These are phyloP conservation scores for Leucophora obtusa DNA, from an alignment of 2,888 invertebrate genomes.

Conservation along the genomic window DNA sequence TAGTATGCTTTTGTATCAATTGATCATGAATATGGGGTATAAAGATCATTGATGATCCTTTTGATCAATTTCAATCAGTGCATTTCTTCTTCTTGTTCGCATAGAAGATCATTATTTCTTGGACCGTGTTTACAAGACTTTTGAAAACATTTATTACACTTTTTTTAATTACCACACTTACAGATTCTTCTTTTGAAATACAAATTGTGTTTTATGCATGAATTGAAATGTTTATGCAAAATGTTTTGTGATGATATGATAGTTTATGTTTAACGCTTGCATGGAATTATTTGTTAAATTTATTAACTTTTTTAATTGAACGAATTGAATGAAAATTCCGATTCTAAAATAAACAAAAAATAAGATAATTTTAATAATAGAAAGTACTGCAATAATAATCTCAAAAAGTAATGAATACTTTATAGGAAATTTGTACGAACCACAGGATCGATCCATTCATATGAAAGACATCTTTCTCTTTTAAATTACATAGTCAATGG, in stretches of 20 bases:
- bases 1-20: background rate
- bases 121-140: background rate
- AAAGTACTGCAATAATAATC: no score
- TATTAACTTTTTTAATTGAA: no score
- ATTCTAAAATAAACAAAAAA: no score
- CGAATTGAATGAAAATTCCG: no score
- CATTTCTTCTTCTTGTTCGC: background rate
- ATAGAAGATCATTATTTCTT: background rate
- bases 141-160: background rate
- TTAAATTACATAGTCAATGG: no score
- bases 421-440: no score
- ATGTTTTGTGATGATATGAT: slow-evolving; percentile 30
- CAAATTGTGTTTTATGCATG: background rate
- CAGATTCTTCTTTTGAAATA: background rate
- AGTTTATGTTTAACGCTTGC: slow-evolving; percentile 6
- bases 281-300: background rate
- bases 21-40: background rate
- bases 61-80: background rate
- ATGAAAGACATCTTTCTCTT: no score
- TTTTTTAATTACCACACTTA: background rate
- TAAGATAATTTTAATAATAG: no score
- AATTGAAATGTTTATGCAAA: background rate
- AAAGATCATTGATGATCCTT: background rate
- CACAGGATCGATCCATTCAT: no score
- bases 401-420: no score